A percentile compares a stretch with the other conserved stretches of the same genome.
These are phyloP conservation scores for Hirundo rustica DNA, from an alignment of 2,797 vertebrate species.

Conservation along the genomic window DNA sequence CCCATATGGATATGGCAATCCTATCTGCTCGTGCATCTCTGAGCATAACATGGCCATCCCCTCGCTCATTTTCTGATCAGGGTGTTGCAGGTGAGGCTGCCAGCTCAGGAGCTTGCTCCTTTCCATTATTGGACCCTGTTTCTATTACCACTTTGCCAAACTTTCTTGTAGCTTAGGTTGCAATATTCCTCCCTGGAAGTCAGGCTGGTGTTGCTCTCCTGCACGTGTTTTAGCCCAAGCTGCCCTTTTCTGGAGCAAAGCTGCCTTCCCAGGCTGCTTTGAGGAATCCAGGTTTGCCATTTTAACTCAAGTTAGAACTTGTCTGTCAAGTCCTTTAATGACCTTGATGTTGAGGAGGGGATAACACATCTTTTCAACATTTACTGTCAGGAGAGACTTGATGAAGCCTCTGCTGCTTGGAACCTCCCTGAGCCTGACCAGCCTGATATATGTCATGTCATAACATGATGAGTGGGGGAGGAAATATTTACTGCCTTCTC, in stretches of 20 bases:
- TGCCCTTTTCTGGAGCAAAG: not conserved
- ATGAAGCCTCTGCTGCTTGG: not conserved
- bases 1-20: not conserved
- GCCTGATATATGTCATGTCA: not conserved
- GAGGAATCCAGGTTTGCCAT: not conserved
- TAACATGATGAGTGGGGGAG: not conserved
- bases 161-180: not conserved
- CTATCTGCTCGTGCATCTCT: not conserved
- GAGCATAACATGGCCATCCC: not conserved
- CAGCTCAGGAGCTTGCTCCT: not conserved
- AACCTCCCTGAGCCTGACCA: not conserved
- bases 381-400: not conserved
- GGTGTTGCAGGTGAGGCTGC: not conserved
- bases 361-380: not conserved
- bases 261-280: not conserved
- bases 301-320: not conserved
- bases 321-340: not conserved
- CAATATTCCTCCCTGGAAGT: not conserved
- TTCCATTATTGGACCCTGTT: not conserved
- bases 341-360: not conserved
- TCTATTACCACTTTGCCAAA: not conserved
- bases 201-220: rapidly evolving
- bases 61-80: not conserved
- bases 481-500: not conserved
- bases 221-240: rapidly evolving